These are phyloP conservation scores for Panthera leo DNA, from an alignment of 2,113 vertebrate species.

Conservation along the genomic window DNA sequence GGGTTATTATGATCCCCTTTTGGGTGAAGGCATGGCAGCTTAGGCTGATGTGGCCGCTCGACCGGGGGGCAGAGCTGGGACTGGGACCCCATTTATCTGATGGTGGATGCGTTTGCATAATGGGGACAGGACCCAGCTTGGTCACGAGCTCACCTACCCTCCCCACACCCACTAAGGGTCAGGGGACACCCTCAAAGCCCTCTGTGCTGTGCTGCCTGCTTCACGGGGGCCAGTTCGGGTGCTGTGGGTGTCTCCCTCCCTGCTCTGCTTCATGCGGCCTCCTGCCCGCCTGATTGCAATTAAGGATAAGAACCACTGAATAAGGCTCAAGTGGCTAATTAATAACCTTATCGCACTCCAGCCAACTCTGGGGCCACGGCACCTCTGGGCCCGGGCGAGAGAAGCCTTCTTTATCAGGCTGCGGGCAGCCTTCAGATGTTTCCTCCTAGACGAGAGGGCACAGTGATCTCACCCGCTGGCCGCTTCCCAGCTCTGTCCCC, in stretches of 20 bases:
- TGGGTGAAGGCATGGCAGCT: not conserved
- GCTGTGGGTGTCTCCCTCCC: not conserved
- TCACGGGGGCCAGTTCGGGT: fast-evolving
- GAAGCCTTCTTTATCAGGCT: not conserved
- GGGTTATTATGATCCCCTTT: not conserved
- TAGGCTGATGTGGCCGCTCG: not conserved
- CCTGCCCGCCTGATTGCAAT: not conserved
- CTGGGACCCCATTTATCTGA: not conserved
- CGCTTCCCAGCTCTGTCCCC: not conserved
- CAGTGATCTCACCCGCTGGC: not conserved
- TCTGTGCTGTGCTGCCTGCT: not conserved
- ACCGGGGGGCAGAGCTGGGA: not conserved
- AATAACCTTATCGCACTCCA: not conserved
- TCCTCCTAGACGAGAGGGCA: not conserved
- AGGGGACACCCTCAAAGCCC: not conserved
- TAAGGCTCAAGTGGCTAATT: not conserved
- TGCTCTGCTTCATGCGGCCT: not conserved
- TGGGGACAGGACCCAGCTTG: too few species aligned
- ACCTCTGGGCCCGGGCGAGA: not conserved
- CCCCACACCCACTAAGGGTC: fast-evolving
- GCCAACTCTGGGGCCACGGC: not conserved
- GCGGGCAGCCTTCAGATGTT: not conserved
- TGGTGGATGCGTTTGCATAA: fast-evolving
- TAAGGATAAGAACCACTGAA: not conserved
- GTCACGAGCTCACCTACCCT: not conserved